A percentile compares a stretch with the other conserved stretches of the same genome.
Evolutionary conservation across 2,797 vertebrate species (phyloP).

Genomic region (Poeciliopsis gracilis): DNA sequence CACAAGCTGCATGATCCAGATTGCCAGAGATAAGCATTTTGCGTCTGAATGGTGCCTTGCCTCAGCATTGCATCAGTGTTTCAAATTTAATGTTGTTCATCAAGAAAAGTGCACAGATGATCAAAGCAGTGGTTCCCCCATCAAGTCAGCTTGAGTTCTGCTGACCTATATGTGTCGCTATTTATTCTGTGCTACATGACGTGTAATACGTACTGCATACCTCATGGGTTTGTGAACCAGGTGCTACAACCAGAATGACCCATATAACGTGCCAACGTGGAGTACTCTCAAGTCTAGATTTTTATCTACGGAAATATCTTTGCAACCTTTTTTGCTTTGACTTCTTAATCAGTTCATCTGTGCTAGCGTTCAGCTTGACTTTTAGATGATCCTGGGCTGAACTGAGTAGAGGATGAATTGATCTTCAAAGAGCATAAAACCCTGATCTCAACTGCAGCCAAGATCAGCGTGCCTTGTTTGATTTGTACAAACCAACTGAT

Average conservation of each 20-base stretch:
- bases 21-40: constrained; percentile 70
- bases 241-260: constrained; percentile 35
- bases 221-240: constrained; percentile 32
- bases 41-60: constrained; percentile 62
- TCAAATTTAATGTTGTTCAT: constrained; percentile 75
- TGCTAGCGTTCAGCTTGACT: neutral
- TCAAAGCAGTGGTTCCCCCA: constrained; percentile 66
- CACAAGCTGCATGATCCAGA: constrained; percentile 49
- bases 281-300: neutral
- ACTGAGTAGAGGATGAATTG: neutral
- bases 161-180: constrained; percentile 72
- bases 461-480: neutral
- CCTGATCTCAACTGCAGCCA: neutral
- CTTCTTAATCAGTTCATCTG: neutral
- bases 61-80: constrained; percentile 70
- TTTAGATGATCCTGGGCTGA: constrained; percentile 6
- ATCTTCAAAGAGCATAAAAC: constrained; percentile 3
- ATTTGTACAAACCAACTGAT: neutral
- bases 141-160: constrained; percentile 54
- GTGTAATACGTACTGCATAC: constrained; percentile 22
- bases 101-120: constrained; percentile 62
- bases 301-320: constrained; percentile 10
- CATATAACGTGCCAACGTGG: constrained; percentile 24
- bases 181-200: constrained; percentile 47
- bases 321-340: neutral